phyloP scores from a whole-genome alignment of 2,113 vertebrate species.

The Engystomops pustulosus region DNA sequence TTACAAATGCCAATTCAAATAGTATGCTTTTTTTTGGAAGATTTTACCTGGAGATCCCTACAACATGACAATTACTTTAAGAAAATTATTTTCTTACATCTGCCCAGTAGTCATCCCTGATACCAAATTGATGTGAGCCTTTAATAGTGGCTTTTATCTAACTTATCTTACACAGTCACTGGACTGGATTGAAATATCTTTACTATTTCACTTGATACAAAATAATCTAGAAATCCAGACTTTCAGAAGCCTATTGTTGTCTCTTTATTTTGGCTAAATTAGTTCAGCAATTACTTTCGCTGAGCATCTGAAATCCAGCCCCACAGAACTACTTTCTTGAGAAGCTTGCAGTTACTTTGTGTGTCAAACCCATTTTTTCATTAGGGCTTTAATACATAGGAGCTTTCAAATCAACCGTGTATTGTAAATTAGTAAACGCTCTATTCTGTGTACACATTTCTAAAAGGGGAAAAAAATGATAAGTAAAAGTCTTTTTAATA shows the following conservation, averaged over 20 bases:
- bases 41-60: neutral
- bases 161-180: neutral
- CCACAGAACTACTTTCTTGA: neutral
- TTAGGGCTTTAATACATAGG: neutral
- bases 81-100: neutral
- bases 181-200: neutral
- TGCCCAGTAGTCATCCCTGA: neutral
- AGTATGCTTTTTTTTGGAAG: neutral
- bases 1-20: neutral
- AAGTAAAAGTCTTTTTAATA: no score
- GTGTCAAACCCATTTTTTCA: neutral
- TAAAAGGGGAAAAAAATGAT: neutral
- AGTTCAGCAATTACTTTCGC: neutral
- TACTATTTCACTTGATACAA: neutral
- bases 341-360: neutral
- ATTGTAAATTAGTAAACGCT: neutral
- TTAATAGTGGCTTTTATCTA: neutral
- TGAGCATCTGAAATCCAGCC: neutral
- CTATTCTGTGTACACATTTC: neutral
- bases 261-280: slow-evolving; percentile 1
- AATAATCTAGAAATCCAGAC: neutral
- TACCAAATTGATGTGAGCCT: neutral
- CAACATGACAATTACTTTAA: neutral
- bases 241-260: neutral
- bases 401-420: neutral